Evolutionary conservation across 2,888 invertebrate species (phyloP), one percentile per base, ranked within the genome.

Genomic region (Diarsia dahlii): DNA sequence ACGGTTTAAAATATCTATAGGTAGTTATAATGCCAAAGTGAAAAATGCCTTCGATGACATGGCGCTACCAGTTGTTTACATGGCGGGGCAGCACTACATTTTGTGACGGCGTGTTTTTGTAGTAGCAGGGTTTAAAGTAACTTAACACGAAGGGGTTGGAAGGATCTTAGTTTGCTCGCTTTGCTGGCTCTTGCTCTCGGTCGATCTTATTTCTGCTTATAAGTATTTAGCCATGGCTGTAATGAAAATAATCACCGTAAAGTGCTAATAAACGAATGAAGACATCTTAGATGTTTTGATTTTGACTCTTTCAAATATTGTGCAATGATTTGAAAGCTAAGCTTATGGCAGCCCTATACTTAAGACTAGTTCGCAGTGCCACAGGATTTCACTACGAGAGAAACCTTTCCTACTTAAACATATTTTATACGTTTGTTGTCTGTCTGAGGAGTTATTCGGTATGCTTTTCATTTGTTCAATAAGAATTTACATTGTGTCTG

Each of bases 331-430:
- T 10, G 10, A 39, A 39, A 68, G 23, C 39, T 18, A 8, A 45
- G 62, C 13, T 45, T 62, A 13, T 63, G 65, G 12, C 69, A 85
- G 15, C 82, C 85, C 82, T 82, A 69, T 28, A 39, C 39, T 62
- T n/a, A 10, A 50, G 18, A 75, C 52, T 23, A 73, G 71, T 60
- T 82, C 18, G 68, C 72, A 64, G 56, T 56, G 46, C 72, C 34
- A 73, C 74, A 72, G 68, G 82, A 82, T 74, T 78, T 85, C 74
- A 70, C 74, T 65, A 39, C 18, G 54, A 69, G 65, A 74, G 63
- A 86, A 84, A 79, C 60, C 58, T 71, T 54, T 60, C n/a, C 39
- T 72, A 71, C 68, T 64, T 74, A 71, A 78, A 66, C 54, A 71
- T 54, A 69, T 56, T 46, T 28, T 66, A 50, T 23, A 63, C 9